Percentiles rank a stretch among this genome's conserved stretches.
Conservation (phyloP, 2,797 vertebrate species). For the Streptopelia turtur region DNA sequence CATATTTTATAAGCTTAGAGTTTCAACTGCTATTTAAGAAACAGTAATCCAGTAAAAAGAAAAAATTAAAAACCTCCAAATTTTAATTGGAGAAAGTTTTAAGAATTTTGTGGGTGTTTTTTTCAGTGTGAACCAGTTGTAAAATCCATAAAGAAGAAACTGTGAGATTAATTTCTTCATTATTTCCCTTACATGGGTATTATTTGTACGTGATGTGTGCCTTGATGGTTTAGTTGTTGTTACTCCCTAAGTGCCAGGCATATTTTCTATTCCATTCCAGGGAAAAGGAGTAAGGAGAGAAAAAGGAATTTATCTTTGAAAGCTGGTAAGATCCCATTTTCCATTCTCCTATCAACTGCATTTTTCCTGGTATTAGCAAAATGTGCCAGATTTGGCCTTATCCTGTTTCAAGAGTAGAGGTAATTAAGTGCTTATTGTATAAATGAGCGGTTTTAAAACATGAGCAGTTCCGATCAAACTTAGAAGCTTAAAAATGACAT, state of each 20-base stretch:
- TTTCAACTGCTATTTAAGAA: neutral
- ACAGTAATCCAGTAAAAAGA: neutral
- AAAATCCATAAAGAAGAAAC: neutral
- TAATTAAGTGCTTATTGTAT: slow-evolving; percentile 23
- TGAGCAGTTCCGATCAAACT: neutral
- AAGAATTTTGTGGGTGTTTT: neutral
- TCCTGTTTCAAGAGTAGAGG: neutral
- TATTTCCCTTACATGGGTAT: neutral
- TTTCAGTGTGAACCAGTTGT: neutral
- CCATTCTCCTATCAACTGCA: neutral
- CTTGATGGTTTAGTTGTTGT: neutral
- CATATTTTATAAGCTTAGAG: neutral
- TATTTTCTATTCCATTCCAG: neutral
- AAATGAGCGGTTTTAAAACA: slow-evolving; percentile 1
- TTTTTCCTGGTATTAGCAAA: slow-evolving; percentile 6
- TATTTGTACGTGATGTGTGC: neutral
- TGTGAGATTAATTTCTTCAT: neutral
- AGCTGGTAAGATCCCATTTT: neutral
- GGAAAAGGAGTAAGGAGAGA: neutral
- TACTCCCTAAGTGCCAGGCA: neutral
- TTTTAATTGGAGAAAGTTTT: neutral
- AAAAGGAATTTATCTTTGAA: neutral
- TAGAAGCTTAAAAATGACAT: slow-evolving; percentile 12
- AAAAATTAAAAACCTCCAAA: neutral
- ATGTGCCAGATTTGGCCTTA: slow-evolving; percentile 17